Conservation (phyloP, 2,113 vertebrate species). For the Notothenia rossii region DNA sequence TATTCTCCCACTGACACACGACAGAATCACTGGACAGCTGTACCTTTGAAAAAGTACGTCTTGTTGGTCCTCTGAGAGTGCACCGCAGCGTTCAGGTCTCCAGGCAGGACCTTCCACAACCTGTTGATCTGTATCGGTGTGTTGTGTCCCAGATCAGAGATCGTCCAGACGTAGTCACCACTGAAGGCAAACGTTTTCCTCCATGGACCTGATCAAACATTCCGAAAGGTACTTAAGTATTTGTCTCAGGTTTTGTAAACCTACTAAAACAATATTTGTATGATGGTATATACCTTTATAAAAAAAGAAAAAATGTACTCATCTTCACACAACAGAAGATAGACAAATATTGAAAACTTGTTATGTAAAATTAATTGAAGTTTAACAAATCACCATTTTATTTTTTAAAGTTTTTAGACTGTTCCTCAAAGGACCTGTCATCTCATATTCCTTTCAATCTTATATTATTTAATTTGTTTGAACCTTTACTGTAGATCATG, state of each 20-base stretch:
- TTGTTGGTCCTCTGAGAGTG: conserved; percentile 88
- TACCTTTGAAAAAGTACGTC: conserved; percentile 93
- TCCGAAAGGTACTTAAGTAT: background rate
- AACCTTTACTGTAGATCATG: background rate
- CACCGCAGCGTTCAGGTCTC: conserved; percentile 88
- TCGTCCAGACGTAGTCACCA: conserved; percentile 90
- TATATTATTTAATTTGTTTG: background rate
- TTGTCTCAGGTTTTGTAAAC: background rate
- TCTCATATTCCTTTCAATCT: background rate
- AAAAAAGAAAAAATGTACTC: too few species aligned
- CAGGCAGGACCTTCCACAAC: conserved; percentile 89
- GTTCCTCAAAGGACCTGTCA: background rate
- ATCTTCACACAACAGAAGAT: too few species aligned
- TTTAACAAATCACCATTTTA: too few species aligned
- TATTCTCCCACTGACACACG: background rate
- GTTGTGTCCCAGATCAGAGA: conserved; percentile 87
- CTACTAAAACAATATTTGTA: background rate
- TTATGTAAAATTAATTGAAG: too few species aligned
- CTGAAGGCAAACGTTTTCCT: conserved; percentile 91
- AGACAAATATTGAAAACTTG: too few species aligned
- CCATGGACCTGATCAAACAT: conserved; percentile 82
- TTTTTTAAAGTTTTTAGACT: too few species aligned
- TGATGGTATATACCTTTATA: background rate
- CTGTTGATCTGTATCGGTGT: conserved; percentile 81
- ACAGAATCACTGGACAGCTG: background rate